phyloP scores from a whole-genome alignment of 2,888 invertebrate species.

The Amblyjoppa proteus region DNA sequence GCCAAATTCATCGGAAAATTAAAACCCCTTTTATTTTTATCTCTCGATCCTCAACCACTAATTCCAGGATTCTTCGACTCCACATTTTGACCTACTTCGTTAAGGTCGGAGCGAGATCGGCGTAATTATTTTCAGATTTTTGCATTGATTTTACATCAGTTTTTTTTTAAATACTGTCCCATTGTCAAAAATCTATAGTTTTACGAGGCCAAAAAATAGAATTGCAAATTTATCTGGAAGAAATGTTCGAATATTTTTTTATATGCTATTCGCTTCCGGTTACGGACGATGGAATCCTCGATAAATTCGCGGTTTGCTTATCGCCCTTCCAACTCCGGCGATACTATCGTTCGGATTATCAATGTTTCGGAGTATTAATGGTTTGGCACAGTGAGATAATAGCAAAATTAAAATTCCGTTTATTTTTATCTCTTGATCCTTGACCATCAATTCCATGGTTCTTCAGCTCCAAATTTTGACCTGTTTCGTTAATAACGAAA shows the following conservation, averaged over 20 bases:
- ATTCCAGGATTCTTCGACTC: not conserved
- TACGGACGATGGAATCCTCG: not conserved
- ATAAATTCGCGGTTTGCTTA: not conserved
- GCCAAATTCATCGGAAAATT: not conserved
- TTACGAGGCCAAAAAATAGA: too few species aligned
- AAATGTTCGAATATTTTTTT: too few species aligned
- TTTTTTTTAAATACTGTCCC: too few species aligned
- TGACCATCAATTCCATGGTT: not conserved
- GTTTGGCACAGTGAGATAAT: constrained; percentile 12
- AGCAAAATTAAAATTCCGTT: not conserved
- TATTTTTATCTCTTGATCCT: not conserved
- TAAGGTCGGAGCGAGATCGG: not conserved
- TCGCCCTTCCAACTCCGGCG: not conserved
- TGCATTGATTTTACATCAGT: too few species aligned
- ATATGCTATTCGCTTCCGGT: not conserved
- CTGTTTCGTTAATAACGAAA: not conserved
- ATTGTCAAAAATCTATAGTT: too few species aligned
- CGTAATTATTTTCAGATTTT: not conserved
- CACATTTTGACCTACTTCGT: not conserved
- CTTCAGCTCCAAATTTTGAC: not conserved
- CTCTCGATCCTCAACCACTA: too few species aligned
- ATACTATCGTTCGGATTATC: not conserved
- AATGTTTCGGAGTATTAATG: constrained; percentile 7
- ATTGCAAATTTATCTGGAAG: too few species aligned
- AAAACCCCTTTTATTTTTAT: not conserved